phyloP scores from a whole-genome alignment of 2,888 invertebrate species.

The Eristalis tenax region DNA sequence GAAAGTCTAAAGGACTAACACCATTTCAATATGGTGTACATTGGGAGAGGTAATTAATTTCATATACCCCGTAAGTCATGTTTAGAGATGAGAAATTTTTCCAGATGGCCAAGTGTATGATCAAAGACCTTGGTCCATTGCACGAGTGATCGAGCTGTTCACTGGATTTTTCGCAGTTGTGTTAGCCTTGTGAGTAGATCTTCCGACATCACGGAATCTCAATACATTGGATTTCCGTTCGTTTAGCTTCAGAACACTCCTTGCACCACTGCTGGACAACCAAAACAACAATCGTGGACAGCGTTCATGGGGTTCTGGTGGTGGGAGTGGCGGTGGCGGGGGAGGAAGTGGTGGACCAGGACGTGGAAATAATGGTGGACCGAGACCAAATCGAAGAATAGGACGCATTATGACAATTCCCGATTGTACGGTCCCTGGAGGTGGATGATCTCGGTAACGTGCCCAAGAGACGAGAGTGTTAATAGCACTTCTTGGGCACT shows the following conservation, averaged over 20 bases:
- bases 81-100: neutral
- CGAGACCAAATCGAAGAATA: constrained; percentile 67
- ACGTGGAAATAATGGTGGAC: constrained; percentile 59
- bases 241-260: constrained; percentile 63
- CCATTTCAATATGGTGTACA: constrained; percentile 70
- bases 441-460: constrained; percentile 73
- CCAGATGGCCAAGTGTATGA: constrained; percentile 70
- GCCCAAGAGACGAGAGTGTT: constrained; percentile 38
- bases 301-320: constrained; percentile 26
- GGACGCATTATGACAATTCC: constrained; percentile 71
- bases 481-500: constrained; percentile 54
- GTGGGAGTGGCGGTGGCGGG: constrained; percentile 43
- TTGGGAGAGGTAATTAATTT: constrained; percentile 53
- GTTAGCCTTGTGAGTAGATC: constrained; percentile 66
- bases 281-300: constrained; percentile 21
- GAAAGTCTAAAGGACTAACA: neutral
- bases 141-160: constrained; percentile 59
- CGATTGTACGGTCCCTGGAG: constrained; percentile 69
- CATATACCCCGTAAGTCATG: neutral
- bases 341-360: constrained; percentile 46
- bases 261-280: constrained; percentile 61
- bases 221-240: neutral
- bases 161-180: constrained; percentile 56
- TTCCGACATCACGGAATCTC: neutral
- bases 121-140: constrained; percentile 67